Evolutionary conservation across 2,797 vertebrate genomes (phyloP), one percentile per base, ranked within the genome.

Genomic region (Rhodeus uyekii): DNA sequence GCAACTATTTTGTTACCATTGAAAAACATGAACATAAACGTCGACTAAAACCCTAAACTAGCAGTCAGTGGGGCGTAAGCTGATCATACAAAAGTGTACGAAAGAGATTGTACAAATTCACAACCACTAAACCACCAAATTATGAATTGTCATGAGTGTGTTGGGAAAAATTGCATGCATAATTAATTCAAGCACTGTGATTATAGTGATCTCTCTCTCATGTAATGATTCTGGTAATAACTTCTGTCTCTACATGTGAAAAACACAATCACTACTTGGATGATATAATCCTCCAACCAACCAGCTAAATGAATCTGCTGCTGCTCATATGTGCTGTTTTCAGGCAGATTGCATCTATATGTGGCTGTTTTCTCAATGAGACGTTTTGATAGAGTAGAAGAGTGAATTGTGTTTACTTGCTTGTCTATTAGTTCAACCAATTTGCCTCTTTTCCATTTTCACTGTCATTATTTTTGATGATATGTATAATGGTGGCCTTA

Each of bases 241-340:
- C 34, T 29, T 94, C 93, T 94, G 94, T 94, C 94, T 95, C 94
- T 93, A 95, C 93, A 19, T 12, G 27, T 95, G 94, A 94, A 93
- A 94, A 93, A 95, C 95, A 95, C 95, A 96, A 95, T 95, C 94
- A 95, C 95, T 95, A 95, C 94, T 95, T 93, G 93, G 93, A 93
- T 92, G 93, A 90, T 92, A 93, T 95, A 96, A 96, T 95, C 95
- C 95, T 92, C 93, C 92, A 95, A 95, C 95, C 94, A 94, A 93
- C 95, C 94, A 94, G 93, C 94, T 93, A 95, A 94, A 95, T 60
- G 55, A 60, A 29, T 60, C 55, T 29, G 55, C 55, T 29, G 24
- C 16, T 95, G 94, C 94, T 94, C 42, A 95, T 87, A 93, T 87
- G 92, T 92, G 92, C 93, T 94, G 94, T 95, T 93, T 95, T 94